phyloP scores from a whole-genome alignment of 2,888 invertebrate species.

The Sesia apiformis region DNA sequence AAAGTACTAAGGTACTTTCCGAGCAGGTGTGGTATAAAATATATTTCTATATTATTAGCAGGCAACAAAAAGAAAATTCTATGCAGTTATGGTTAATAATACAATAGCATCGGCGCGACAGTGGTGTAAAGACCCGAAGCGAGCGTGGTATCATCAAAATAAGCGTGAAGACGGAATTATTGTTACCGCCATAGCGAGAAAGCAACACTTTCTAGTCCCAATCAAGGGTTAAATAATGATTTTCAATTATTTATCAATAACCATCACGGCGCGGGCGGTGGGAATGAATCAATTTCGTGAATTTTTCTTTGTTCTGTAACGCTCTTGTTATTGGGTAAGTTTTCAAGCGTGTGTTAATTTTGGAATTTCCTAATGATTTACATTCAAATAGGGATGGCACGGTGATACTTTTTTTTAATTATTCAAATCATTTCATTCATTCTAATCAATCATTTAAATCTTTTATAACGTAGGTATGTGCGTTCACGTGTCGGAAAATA shows the following conservation, averaged over 20 bases:
- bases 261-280: background rate
- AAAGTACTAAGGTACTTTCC: too few species aligned
- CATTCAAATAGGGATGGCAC: too few species aligned
- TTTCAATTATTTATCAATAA: constrained; percentile 29
- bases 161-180: constrained; percentile 40
- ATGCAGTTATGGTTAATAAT: too few species aligned
- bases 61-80: too few species aligned
- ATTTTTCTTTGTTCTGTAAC: background rate
- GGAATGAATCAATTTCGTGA: background rate
- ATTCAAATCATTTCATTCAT: too few species aligned
- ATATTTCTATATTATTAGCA: too few species aligned
- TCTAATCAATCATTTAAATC: too few species aligned
- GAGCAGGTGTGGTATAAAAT: too few species aligned
- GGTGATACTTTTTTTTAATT: too few species aligned
- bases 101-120: background rate
- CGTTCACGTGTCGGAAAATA: too few species aligned
- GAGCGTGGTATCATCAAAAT: constrained; percentile 33
- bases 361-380: background rate
- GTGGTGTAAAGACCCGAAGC: background rate
- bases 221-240: constrained; percentile 47
- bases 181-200: constrained; percentile 43
- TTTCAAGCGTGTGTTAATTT: background rate
- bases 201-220: constrained; percentile 52
- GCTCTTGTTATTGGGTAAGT: background rate
- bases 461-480: too few species aligned